Conservation (phyloP, 2,888 invertebrate species). For the Sesia apiformis region DNA sequence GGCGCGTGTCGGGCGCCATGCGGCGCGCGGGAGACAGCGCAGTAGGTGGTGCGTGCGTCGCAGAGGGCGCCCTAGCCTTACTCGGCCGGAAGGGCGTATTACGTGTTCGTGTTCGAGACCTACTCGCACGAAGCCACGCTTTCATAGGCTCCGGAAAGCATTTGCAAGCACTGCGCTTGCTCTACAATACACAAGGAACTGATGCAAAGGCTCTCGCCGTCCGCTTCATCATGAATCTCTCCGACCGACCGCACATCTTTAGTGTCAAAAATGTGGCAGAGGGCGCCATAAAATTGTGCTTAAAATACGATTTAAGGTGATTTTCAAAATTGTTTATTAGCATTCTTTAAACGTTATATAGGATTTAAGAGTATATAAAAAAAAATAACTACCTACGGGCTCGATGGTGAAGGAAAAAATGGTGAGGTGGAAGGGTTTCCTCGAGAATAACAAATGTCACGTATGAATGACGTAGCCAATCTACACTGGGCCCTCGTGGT, state of each 20-base stretch:
- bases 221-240: conserved; percentile 36
- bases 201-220: conserved; percentile 36
- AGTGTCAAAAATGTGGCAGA: conserved; percentile 48
- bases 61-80: conserved; percentile 72
- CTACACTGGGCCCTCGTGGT: too few species aligned
- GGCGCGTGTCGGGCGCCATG: conserved; percentile 85
- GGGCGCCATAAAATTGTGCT: conserved; percentile 47
- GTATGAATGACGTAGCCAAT: too few species aligned
- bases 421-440: too few species aligned
- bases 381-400: too few species aligned
- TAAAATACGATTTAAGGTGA: conserved; percentile 48
- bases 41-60: conserved; percentile 53
- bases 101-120: conserved; percentile 76
- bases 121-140: conserved; percentile 68
- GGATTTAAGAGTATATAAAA: too few species aligned
- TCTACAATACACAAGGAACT: conserved; percentile 36
- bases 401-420: too few species aligned
- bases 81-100: conserved; percentile 78
- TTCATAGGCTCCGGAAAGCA: conserved; percentile 77
- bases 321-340: too few species aligned
- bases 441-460: too few species aligned
- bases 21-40: conserved; percentile 75
- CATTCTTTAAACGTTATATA: too few species aligned
- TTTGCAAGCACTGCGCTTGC: conserved; percentile 46
- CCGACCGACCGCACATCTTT: conserved; percentile 46